Evolutionary conservation across 2,888 invertebrate genomes (phyloP).

Genomic region (Syrphus vitripennis): DNA sequence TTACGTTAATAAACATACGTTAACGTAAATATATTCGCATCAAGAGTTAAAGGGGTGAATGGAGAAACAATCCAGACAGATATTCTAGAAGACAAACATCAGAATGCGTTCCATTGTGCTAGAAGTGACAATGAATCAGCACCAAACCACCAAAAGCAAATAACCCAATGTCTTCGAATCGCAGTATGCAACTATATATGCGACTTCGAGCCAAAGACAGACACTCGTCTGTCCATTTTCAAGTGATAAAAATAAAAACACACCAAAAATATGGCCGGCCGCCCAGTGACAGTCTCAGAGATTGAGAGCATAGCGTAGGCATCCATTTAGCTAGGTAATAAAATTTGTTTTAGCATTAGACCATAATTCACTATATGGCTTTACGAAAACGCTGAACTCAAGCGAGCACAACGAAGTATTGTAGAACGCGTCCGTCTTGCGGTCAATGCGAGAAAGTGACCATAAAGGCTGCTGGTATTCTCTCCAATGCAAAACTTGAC

Average conservation of each 20-base stretch:
- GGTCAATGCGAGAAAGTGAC: slow-evolving; percentile 58
- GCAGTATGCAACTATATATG: slow-evolving; percentile 1
- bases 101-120: slow-evolving; percentile 59
- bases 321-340: slow-evolving; percentile 65
- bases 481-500: slow-evolving; percentile 50
- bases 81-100: slow-evolving; percentile 1
- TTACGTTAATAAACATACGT: background rate
- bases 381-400: background rate
- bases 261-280: slow-evolving; percentile 15
- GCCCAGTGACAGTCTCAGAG: slow-evolving; percentile 54
- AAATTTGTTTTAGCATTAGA: slow-evolving; percentile 70
- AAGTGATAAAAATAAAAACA: slow-evolving; percentile 51
- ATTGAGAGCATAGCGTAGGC: slow-evolving; percentile 67
- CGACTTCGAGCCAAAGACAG: slow-evolving; percentile 53
- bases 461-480: slow-evolving; percentile 63
- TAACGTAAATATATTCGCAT: background rate
- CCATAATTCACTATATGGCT: slow-evolving; percentile 64
- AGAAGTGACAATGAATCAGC: slow-evolving; percentile 61
- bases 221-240: slow-evolving; percentile 50
- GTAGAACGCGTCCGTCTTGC: background rate
- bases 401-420: background rate
- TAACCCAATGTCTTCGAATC: background rate
- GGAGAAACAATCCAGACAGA: background rate
- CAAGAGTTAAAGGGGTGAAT: background rate
- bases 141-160: slow-evolving; percentile 7